Conservation (phyloP, 2,888 invertebrate genomes). For the Xestoiulus laeticollis region DNA sequence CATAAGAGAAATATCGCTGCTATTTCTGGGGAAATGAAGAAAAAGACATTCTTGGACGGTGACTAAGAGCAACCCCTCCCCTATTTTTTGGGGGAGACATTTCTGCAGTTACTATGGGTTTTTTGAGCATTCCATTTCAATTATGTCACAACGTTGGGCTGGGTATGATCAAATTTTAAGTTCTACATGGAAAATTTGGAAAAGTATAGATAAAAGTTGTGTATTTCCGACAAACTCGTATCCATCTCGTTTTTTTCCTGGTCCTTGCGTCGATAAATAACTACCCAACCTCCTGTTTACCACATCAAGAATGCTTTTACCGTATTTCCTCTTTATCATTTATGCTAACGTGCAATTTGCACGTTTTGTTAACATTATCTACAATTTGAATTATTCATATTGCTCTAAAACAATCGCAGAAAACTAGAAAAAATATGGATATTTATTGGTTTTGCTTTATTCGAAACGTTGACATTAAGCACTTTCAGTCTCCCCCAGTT, state of each 20-base stretch:
- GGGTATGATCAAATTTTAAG: background rate
- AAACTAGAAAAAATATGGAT: too few relatives aligned
- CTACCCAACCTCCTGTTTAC: too few relatives aligned
- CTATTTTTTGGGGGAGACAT: background rate
- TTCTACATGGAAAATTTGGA: background rate
- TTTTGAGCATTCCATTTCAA: background rate
- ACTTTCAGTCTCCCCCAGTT: background rate
- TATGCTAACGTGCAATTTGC: too few relatives aligned
- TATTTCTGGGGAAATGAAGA: constrained; percentile 7
- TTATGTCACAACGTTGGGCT: background rate
- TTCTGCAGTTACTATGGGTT: background rate
- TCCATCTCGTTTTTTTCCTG: background rate
- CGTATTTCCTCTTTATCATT: too few relatives aligned
- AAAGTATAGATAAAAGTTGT: background rate
- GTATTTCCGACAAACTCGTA: background rate
- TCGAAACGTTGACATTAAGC: background rate
- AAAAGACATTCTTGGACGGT: constrained; percentile 10
- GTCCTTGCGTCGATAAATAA: background rate
- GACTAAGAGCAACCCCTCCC: background rate
- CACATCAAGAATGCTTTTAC: too few relatives aligned
- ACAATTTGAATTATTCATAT: too few relatives aligned
- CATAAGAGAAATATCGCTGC: background rate
- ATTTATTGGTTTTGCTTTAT: background rate
- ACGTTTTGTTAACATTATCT: too few relatives aligned
- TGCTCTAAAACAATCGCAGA: too few relatives aligned